Evolutionary conservation across 2,113 vertebrate species (phyloP), one percentile per base, ranked within the genome.

Genomic region (Austrofundulus limnaeus): DNA sequence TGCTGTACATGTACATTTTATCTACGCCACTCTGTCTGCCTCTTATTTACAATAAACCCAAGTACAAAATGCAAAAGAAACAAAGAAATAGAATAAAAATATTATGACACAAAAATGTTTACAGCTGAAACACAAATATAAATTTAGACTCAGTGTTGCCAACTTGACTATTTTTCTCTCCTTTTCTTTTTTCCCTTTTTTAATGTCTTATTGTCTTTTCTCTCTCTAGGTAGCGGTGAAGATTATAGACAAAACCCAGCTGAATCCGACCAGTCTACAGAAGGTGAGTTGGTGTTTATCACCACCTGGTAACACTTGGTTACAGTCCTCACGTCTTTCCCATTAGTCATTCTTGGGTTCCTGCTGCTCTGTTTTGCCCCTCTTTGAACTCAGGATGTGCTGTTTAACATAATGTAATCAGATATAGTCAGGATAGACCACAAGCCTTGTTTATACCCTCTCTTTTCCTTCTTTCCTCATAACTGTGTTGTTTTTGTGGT

Each of bases 201-300:
- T 43, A 1, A 25, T 77, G 81, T 48, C 54, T 23, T 46, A 11
- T 60, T 89, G 68, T 79, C 28, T 85, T 58, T 31, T 53, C 50
- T 87, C 45, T 87, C 83, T 61, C 74, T 49, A 95, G 96, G 96
- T 98, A 80, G 96, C 96, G 63, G 95, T 98, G 88, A 98, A 98
- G 94, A 98, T 98, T 90, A 98, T 98, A 90, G 96, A 98, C 92
- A 98, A 98, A 93, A 98, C 96, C 51, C 96, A 98, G 86, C 92
- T 98, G 88, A 98, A 98, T 87, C 96, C 96, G 71, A 97, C 96
- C 66, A 98, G 96, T 90, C 93, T 98, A 85, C 96, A 98, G 90
- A 98, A 97, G 96, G 96, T 98, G 93, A 92, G 85, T 81, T 19
- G 15, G 39, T 53, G 37, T 68, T 89, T 66, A 52, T 45, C 39